phyloP scores from a whole-genome alignment of 2,888 invertebrate genomes.

The Agrochola lota region DNA sequence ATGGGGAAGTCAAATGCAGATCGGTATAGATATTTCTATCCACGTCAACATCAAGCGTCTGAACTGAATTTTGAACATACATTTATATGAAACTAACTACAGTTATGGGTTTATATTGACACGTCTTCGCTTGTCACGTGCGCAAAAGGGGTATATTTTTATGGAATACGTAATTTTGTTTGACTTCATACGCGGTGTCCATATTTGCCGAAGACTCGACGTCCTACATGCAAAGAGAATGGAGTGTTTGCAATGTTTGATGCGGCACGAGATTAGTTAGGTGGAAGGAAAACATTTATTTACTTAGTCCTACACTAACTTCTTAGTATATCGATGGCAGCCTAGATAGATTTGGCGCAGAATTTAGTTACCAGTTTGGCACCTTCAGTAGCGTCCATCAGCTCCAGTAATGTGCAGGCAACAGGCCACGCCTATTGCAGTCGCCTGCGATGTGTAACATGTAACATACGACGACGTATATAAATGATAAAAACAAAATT shows the following conservation, averaged over 20 bases:
- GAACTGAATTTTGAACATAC: conserved; percentile 36
- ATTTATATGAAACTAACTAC: conserved; percentile 68
- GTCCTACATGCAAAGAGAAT: conserved; percentile 88
- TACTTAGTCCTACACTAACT: too few relatives aligned
- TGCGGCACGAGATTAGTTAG: conserved; percentile 42
- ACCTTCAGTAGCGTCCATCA: too few relatives aligned
- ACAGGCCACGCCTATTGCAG: too few relatives aligned
- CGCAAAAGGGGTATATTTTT: conserved; percentile 89
- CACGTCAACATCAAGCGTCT: background rate
- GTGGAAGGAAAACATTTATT: too few relatives aligned
- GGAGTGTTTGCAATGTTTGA: conserved; percentile 72
- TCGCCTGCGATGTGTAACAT: too few relatives aligned
- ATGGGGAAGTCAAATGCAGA: background rate
- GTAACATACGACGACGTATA: too few relatives aligned
- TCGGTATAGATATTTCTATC: background rate
- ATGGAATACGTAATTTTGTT: conserved; percentile 90
- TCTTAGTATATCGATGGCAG: too few relatives aligned
- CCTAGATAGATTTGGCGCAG: too few relatives aligned
- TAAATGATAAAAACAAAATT: too few relatives aligned
- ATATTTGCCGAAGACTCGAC: conserved; percentile 88
- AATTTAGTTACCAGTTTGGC: too few relatives aligned
- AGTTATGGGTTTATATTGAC: conserved; percentile 67
- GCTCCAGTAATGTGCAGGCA: too few relatives aligned
- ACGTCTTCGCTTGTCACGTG: conserved; percentile 83
- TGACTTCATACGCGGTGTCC: conserved; percentile 91